phyloP scores from a whole-genome alignment of 2,113 vertebrate genomes.

The Alethe diademata region DNA sequence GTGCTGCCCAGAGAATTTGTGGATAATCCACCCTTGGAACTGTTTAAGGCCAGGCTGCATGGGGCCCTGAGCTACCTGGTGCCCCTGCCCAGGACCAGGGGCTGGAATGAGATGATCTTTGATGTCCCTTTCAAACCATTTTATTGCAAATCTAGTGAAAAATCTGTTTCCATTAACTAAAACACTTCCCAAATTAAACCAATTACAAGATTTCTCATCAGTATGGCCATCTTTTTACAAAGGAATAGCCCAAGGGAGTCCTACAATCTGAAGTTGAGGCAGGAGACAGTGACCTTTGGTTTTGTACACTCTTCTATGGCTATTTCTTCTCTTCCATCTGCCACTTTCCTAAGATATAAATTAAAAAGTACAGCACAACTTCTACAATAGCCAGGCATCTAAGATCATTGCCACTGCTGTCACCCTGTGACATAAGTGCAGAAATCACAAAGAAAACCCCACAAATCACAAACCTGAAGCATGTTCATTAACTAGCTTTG shows the following conservation, averaged over 20 bases:
- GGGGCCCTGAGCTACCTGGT: neutral
- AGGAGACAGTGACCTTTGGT: neutral
- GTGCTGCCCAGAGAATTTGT: neutral
- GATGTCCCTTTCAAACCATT: neutral
- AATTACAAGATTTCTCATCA: neutral
- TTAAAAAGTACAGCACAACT: neutral
- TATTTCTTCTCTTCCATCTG: neutral
- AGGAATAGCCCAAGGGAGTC: neutral
- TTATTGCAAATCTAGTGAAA: neutral
- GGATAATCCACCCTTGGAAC: rapidly evolving
- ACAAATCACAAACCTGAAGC: neutral
- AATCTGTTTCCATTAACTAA: neutral
- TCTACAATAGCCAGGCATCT: neutral
- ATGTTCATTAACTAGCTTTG: neutral
- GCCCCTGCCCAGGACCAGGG: rapidly evolving
- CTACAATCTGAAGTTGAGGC: neutral
- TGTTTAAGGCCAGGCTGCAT: neutral
- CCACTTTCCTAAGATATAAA: rapidly evolving
- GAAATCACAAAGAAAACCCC: neutral
- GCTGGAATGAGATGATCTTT: neutral
- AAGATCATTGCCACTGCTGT: neutral
- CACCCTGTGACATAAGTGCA: neutral
- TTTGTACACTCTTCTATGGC: neutral
- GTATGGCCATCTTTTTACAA: no score
- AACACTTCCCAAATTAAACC: neutral